These are phyloP conservation scores for Troides oblongomaculatus DNA, from an alignment of 2,888 invertebrate genomes.

Conservation along the genomic window DNA sequence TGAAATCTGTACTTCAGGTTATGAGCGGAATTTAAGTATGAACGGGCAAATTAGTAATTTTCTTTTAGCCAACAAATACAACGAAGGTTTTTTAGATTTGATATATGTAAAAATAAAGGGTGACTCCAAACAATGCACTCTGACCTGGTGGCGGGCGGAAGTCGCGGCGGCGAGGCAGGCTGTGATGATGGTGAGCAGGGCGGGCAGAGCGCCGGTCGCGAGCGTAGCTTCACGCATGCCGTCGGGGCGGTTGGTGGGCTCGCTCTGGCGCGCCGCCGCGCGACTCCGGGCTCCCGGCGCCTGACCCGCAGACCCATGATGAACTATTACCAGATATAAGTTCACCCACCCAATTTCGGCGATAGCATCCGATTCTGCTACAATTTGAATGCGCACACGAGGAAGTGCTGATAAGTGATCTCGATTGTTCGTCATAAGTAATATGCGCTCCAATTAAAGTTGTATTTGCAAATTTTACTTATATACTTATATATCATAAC, in stretches of 20 bases:
- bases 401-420: conserved; percentile 48
- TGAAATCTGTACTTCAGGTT: too few relatives aligned
- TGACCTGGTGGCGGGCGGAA: conserved; percentile 7
- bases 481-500: background rate
- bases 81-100: background rate
- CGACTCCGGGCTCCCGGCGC: conserved; percentile 52
- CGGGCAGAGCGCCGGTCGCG: conserved; percentile 31
- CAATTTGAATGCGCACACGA: conserved; percentile 48
- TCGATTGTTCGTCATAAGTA: conserved; percentile 36
- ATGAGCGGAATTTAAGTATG: too few relatives aligned
- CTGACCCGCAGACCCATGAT: conserved; percentile 69
- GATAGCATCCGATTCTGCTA: conserved; percentile 62
- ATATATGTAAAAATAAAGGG: background rate
- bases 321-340: conserved; percentile 70
- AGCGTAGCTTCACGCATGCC: conserved; percentile 55
- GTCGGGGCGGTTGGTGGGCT: conserved; percentile 52
- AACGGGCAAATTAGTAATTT: background rate
- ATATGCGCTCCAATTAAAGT: conserved; percentile 17
- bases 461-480: conserved; percentile 9
- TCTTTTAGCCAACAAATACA: background rate
- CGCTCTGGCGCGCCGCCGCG: conserved; percentile 53
- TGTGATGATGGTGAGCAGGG: conserved; percentile 21
- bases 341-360: conserved; percentile 74
- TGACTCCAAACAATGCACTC: background rate
- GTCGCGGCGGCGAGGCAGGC: conserved; percentile 24